These are phyloP conservation scores for Pachypeltis micranthus DNA, from an alignment of 1,140 invertebrate species.

Conservation along the genomic window DNA sequence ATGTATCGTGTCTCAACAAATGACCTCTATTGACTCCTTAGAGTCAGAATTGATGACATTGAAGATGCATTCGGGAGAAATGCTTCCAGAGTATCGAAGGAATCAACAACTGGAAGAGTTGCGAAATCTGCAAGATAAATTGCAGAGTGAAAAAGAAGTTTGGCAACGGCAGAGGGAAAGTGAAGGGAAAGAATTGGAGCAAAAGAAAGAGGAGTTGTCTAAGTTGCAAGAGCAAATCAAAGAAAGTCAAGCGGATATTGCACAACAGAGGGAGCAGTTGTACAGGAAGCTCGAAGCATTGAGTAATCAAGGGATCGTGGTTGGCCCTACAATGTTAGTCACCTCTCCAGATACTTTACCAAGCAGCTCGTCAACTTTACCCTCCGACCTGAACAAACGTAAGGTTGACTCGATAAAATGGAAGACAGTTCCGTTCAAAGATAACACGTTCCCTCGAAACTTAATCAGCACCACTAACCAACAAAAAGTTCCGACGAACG, in stretches of 20 bases:
- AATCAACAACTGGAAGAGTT: slow-evolving; percentile 62
- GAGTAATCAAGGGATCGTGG: slow-evolving; percentile 53
- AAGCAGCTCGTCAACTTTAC: slow-evolving; percentile 21
- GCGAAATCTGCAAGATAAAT: slow-evolving; percentile 57
- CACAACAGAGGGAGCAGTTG: slow-evolving; percentile 71
- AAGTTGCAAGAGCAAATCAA: slow-evolving; percentile 50
- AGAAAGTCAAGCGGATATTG: slow-evolving; percentile 66
- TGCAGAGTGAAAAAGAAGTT: slow-evolving; percentile 67
- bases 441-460: slow-evolving; percentile 48
- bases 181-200: slow-evolving; percentile 51
- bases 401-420: slow-evolving; percentile 28
- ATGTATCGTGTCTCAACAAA: slow-evolving; percentile 69
- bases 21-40: slow-evolving; percentile 62
- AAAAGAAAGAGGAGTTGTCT: slow-evolving; percentile 44
- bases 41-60: slow-evolving; percentile 49
- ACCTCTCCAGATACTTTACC: slow-evolving; percentile 18
- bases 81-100: slow-evolving; percentile 46
- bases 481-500: slow-evolving; percentile 47
- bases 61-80: slow-evolving; percentile 32
- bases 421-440: slow-evolving; percentile 24
- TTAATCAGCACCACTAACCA: slow-evolving; percentile 71
- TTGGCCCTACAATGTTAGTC: slow-evolving; percentile 26
- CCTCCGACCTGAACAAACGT: slow-evolving; percentile 24
- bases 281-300: slow-evolving; percentile 70
- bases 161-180: slow-evolving; percentile 52